Percentiles rank a stretch among this genome's conserved stretches.
Evolutionary conservation across 2,113 vertebrate species (phyloP).

Genomic region (Spea bombifrons): DNA sequence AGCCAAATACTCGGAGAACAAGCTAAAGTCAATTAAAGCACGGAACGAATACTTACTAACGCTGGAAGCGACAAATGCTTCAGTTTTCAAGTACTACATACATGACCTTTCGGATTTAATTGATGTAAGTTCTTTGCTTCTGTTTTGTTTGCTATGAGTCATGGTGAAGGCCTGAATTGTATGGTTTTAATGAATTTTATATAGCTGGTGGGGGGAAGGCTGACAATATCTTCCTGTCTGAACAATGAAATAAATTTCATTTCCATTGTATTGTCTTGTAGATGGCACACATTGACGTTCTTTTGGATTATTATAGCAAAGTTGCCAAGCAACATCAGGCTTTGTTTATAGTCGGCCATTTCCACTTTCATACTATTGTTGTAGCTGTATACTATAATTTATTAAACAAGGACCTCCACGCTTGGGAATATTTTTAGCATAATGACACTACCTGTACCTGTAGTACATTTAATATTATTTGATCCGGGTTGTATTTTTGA

Average conservation of each 20-base stretch:
- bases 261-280: background rate
- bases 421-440: too few species aligned
- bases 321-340: background rate
- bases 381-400: too few species aligned
- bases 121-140: conserved; percentile 81
- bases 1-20: conserved; percentile 98
- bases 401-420: too few species aligned
- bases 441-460: too few species aligned
- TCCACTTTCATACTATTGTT: too few species aligned
- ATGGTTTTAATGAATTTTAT: background rate
- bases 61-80: conserved; percentile 93
- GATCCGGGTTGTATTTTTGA: too few species aligned
- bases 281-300: background rate
- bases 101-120: conserved; percentile 96
- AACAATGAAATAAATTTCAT: background rate
- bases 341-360: background rate
- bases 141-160: background rate
- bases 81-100: conserved; percentile 98
- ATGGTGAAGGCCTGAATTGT: background rate
- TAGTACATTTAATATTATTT: too few species aligned
- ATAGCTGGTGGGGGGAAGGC: background rate
- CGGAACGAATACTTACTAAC: conserved; percentile 97
- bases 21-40: conserved; percentile 97
- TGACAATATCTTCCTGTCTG: background rate
- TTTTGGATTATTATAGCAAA: background rate